Evolutionary conservation across 2,113 vertebrate genomes (phyloP), one percentile per base, ranked within the genome.

Genomic region (Pleuronectes platessa): DNA sequence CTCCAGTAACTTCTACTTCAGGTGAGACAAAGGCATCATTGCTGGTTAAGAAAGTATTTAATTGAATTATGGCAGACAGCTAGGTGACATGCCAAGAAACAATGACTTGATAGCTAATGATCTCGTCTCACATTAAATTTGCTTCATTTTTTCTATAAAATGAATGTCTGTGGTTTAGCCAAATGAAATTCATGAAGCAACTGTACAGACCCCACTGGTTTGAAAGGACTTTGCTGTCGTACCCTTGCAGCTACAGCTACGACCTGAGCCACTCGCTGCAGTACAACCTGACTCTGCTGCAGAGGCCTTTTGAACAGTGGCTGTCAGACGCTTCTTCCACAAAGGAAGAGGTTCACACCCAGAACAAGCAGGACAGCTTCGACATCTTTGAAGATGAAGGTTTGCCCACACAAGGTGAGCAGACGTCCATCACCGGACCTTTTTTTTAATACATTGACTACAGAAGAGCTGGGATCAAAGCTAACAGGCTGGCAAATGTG

Each of bases 301-400:
- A 94, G 86, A 95, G 96, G 88, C 95, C 96, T 2, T 95, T 94
- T 88, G 97, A 98, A 60, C 92, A 88, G 68, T 90, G 96, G 71
- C 61, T 70, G 13, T 72, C 86, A 2, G 61, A 42, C 14, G 53
- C 47, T 31, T 31, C 31, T 31, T 31, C 31, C 0, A 4, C 62
- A 5, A 78, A 87, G 69, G 88, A 97, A 87, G 95, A 96, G 88
- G 95, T 92, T 6, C 89, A 86, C n/a, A 82, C 86, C 0, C 93
- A 95, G 74, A 89, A 86, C 40, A 93, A 94, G 51, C 97, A 96
- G 75, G 97, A 98, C 79, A 95, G 96, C 93, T 99, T 99, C 60
- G 98, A 99, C 91, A 99, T 99, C 92, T 99, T 99, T 93, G 98
- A 99, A 92, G 98, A 99, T 55, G 98, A 99, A 90, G 97, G 96